Conservation (phyloP, 2,888 invertebrate genomes). For the Salticus scenicus region DNA sequence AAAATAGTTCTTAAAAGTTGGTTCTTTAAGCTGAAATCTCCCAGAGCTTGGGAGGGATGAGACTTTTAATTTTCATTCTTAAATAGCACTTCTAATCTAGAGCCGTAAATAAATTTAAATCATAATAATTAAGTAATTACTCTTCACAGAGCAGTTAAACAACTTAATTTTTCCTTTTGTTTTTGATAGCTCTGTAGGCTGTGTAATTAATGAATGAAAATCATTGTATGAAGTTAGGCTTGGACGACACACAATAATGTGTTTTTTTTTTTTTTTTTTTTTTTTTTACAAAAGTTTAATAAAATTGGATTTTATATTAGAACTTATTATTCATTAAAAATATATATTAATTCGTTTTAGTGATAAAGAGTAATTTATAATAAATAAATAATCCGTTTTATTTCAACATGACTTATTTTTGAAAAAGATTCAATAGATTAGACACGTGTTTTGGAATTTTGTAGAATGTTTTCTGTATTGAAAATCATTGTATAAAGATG, state of each 20-base stretch:
- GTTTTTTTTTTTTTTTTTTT: too few relatives aligned
- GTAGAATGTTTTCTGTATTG: too few relatives aligned
- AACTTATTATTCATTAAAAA: neutral
- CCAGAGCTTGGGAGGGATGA: neutral
- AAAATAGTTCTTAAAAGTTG: slow-evolving; percentile 3
- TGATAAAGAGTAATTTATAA: too few relatives aligned
- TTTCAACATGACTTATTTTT: too few relatives aligned
- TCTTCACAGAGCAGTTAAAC: neutral
- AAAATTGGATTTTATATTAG: too few relatives aligned
- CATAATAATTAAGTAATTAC: slow-evolving; percentile 12
- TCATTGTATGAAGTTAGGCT: neutral
- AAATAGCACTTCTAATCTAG: neutral
- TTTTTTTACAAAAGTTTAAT: too few relatives aligned
- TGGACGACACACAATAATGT: too few relatives aligned
- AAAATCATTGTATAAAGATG: too few relatives aligned
- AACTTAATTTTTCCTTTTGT: neutral
- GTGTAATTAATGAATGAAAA: neutral
- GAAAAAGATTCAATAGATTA: too few relatives aligned
- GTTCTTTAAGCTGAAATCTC: neutral
- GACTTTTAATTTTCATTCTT: neutral
- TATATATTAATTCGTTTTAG: too few relatives aligned
- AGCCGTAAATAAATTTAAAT: slow-evolving; percentile 4
- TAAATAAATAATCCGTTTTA: too few relatives aligned
- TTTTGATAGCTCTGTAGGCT: neutral
- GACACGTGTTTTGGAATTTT: too few relatives aligned